A percentile compares a stretch with the other conserved stretches of the same genome.
Evolutionary conservation across 2,797 vertebrate genomes (phyloP).

Genomic region (Psittacula derbiana): DNA sequence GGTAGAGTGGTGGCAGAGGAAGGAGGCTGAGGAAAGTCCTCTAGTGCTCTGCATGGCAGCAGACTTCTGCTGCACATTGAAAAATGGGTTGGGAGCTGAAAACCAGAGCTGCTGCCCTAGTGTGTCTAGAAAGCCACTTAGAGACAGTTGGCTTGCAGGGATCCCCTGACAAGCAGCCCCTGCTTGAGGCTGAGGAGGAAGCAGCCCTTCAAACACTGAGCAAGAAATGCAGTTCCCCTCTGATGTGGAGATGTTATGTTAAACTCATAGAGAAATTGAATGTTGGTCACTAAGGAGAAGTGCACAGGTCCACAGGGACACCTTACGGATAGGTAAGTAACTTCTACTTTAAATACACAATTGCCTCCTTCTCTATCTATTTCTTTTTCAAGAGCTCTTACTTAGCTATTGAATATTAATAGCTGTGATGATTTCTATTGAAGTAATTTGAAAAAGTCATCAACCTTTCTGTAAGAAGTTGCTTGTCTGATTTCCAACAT

Average conservation of each 20-base stretch:
- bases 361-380: background rate
- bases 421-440: background rate
- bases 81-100: background rate
- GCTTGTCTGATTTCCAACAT: conserved; percentile 29
- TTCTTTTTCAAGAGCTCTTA: conserved; percentile 16
- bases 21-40: background rate
- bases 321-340: background rate
- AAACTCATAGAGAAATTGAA: background rate
- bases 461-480: conserved; percentile 4
- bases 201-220: background rate
- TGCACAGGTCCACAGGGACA: background rate
- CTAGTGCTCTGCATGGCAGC: background rate
- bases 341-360: background rate
- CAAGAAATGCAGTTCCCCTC: background rate
- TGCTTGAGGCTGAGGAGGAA: background rate
- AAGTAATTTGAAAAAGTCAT: conserved; percentile 5
- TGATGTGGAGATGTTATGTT: background rate
- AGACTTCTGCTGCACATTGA: background rate
- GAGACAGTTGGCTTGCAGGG: background rate
- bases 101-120: background rate
- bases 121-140: background rate
- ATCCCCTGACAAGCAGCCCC: background rate
- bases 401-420: conserved; percentile 39
- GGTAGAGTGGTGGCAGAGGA: background rate
- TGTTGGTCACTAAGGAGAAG: background rate